A percentile compares a stretch with the other conserved stretches of the same genome.
Evolutionary conservation across 2,797 vertebrate genomes (phyloP).

Genomic region (Fringilla coelebs): DNA sequence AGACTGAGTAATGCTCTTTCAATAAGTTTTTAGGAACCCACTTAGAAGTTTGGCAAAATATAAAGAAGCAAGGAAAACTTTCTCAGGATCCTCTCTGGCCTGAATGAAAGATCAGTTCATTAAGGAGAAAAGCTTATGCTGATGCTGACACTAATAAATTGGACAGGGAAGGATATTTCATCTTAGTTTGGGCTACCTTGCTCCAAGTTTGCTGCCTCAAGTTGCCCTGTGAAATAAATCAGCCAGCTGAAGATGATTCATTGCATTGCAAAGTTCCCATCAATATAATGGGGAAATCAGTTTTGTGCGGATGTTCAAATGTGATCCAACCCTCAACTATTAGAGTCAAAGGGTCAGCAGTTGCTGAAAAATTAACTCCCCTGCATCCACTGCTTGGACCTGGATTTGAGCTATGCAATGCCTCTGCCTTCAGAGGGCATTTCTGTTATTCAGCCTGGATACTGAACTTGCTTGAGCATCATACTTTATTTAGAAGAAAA

Average conservation of each 20-base stretch:
- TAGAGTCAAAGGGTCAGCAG: not conserved
- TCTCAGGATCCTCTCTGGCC: constrained; percentile 72
- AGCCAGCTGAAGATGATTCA: constrained; percentile 51
- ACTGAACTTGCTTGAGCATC: not conserved
- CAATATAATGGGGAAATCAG: constrained; percentile 29
- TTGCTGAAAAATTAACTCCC: constrained; percentile 1
- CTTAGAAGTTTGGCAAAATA: constrained; percentile 59
- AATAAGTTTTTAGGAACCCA: constrained; percentile 64
- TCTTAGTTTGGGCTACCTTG: constrained; percentile 56
- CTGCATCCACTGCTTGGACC: not conserved
- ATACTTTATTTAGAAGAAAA: not conserved
- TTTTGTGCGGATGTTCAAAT: constrained; percentile 26
- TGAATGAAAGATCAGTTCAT: constrained; percentile 58
- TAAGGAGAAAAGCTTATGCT: constrained; percentile 57
- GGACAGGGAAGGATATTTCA: constrained; percentile 31
- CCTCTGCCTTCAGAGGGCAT: not conserved
- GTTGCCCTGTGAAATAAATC: constrained; percentile 51
- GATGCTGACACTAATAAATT: constrained; percentile 66
- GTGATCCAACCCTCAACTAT: not conserved
- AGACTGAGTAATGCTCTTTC: constrained; percentile 71
- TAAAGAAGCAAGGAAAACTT: constrained; percentile 67
- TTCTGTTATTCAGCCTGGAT: not conserved
- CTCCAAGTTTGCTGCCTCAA: constrained; percentile 31
- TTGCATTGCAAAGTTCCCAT: constrained; percentile 44
- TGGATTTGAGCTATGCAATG: not conserved